Conservation (phyloP, 2,888 invertebrate species). For the Criorhina ranunculi region DNA sequence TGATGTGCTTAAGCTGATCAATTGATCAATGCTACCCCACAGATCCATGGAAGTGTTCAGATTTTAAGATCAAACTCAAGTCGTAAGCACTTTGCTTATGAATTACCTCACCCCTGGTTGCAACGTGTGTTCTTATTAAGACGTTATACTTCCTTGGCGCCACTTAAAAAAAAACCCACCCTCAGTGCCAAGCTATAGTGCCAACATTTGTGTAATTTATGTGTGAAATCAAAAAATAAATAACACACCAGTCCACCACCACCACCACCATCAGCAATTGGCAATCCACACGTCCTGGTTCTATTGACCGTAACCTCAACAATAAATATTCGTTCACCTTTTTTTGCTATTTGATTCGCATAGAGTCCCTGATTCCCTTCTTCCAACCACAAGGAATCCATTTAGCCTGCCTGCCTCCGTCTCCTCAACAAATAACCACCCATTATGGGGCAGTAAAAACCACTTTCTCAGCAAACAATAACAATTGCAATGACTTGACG, state of each 20-base stretch:
- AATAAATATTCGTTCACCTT: constrained; percentile 69
- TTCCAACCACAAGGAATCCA: constrained; percentile 22
- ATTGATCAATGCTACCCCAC: constrained; percentile 3
- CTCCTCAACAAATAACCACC: constrained; percentile 70
- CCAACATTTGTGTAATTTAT: constrained; percentile 66
- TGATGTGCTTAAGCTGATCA: constrained; percentile 6
- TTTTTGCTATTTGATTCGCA: constrained; percentile 24
- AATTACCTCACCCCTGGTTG: background rate
- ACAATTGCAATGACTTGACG: constrained; percentile 72
- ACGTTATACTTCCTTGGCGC: constrained; percentile 18
- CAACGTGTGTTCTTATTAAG: constrained; percentile 10
- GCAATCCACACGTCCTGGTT: constrained; percentile 64
- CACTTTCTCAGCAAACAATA: constrained; percentile 76
- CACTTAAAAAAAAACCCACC: constrained; percentile 34
- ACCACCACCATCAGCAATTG: background rate
- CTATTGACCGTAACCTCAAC: constrained; percentile 74
- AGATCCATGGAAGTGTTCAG: background rate
- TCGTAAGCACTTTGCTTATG: background rate
- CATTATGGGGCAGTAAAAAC: constrained; percentile 72
- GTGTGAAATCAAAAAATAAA: constrained; percentile 76
- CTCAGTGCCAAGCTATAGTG: background rate
- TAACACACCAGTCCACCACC: constrained; percentile 57
- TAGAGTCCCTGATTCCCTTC: constrained; percentile 16
- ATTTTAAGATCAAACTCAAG: background rate
- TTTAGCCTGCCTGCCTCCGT: constrained; percentile 12